Conservation (phyloP, 2,797 vertebrate genomes). For the Xerus rutilus region DNA sequence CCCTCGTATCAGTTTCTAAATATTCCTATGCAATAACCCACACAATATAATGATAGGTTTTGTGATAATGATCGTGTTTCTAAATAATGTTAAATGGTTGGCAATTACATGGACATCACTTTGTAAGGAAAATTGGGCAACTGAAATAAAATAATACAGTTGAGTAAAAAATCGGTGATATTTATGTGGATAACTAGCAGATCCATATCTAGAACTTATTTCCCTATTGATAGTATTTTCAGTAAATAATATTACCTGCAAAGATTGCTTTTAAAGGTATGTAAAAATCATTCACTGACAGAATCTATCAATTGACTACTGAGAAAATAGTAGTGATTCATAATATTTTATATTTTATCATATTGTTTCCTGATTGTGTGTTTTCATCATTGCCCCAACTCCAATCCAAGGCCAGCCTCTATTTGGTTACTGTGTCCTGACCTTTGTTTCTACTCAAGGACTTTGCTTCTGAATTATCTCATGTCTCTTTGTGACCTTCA, state of each 20-base stretch:
- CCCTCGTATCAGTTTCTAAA: not conserved
- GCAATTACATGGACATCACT: not conserved
- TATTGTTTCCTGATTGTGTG: not conserved
- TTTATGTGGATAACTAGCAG: not conserved
- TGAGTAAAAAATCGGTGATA: not conserved
- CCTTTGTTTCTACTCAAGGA: not conserved
- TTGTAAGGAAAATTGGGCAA: not conserved
- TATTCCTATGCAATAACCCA: not conserved
- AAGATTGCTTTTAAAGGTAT: slow-evolving; percentile 12
- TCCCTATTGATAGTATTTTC: not conserved
- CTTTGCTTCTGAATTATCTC: not conserved
- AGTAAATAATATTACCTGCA: not conserved
- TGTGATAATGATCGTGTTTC: not conserved
- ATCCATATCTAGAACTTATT: not conserved
- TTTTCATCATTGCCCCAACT: not conserved
- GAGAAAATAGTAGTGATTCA: not conserved
- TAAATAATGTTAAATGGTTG: not conserved
- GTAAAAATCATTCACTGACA: not conserved
- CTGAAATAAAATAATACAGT: not conserved
- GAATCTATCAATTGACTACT: not conserved
- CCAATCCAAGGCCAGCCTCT: not conserved
- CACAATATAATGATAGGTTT: not conserved
- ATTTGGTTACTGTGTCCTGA: not conserved
- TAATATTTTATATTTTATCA: not conserved
- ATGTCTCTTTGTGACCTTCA: not conserved